Evolutionary conservation across 30 jellyfish, hydroid and myxozoan genomes (phyloP), one percentile per base, ranked within the genome.

Genomic region (Hydractinia echinata): DNA sequence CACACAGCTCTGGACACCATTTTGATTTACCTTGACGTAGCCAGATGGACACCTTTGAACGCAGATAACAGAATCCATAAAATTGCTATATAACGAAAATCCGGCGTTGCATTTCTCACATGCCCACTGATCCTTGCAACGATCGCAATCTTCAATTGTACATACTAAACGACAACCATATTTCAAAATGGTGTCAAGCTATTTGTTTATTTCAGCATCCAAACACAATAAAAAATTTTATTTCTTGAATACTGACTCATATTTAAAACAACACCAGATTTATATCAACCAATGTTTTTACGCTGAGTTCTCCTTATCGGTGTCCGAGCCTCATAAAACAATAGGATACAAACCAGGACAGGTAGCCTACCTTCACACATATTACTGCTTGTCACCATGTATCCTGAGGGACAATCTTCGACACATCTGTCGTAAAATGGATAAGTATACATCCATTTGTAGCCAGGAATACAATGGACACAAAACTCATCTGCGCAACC

Each of bases 401-500:
- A 60, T 20, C 86, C 83, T 13, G 13, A 20, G 9, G 86, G 86
- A 60, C 86, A 78, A 55, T 78, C 50, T 61, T 60, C 5, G 54
- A 78, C 86, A 60, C 86, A 78, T 10, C 58, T 60, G 9, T 18
- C 21, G 18, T 81, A 16, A 48, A 15, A 58, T 7, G 61, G 82
- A 20, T 19, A n/a, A 8, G 81, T 60, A 71, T 71, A 71, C 61
- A 71, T n/a, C 44, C 53, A 71, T 20, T 71, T 71, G 60, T 54
- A 78, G 54, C 81, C 81, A 6, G 80, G 56, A 13, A 6, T 78
- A 20, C 86, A 78, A 11, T 55, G 39, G 66, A 20, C 16, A 51
- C 86, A 78, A 52, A 55, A 78, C 5, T 61, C 81, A 78, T 78
- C 86, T 0, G 86, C 81, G 6, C 86, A 78, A n/a, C 86, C 86